Conservation (phyloP, 64 coral and sea anemone genomes). For the Porites australiensis region DNA sequence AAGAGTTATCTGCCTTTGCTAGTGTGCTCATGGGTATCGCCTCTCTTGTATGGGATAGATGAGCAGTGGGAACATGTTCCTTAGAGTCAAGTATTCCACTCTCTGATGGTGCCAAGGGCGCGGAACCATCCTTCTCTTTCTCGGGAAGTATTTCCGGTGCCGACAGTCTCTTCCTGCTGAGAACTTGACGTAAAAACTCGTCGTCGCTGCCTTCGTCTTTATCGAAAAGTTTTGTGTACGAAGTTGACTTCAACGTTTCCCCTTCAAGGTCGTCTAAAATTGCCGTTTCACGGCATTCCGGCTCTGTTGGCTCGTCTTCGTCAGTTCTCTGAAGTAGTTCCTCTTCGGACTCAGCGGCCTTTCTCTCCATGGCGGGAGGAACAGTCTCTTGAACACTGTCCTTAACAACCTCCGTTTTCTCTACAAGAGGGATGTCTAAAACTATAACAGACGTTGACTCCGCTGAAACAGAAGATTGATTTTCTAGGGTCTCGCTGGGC, state of each 20-base stretch:
- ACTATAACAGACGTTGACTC: neutral
- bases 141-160: conserved; percentile 36
- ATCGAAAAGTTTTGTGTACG: neutral
- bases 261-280: neutral
- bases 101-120: conserved; percentile 32
- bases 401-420: neutral
- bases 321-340: neutral
- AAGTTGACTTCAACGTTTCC: neutral
- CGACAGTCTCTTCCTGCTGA: conserved; percentile 5
- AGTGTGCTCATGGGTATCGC: neutral
- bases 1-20: neutral
- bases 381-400: conserved; percentile 29
- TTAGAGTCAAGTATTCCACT: conserved; percentile 26
- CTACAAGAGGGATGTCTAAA: conserved; percentile 3
- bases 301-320: neutral
- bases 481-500: neutral
- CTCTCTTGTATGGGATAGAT: neutral
- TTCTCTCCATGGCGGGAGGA: neutral
- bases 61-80: neutral
- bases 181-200: conserved; percentile 2
- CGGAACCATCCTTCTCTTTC: conserved; percentile 44
- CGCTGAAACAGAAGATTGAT: neutral
- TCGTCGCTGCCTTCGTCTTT: neutral
- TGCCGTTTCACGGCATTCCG: neutral
- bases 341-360: neutral